phyloP scores from a whole-genome alignment of 2,888 invertebrate species.

The Sesia apiformis region DNA sequence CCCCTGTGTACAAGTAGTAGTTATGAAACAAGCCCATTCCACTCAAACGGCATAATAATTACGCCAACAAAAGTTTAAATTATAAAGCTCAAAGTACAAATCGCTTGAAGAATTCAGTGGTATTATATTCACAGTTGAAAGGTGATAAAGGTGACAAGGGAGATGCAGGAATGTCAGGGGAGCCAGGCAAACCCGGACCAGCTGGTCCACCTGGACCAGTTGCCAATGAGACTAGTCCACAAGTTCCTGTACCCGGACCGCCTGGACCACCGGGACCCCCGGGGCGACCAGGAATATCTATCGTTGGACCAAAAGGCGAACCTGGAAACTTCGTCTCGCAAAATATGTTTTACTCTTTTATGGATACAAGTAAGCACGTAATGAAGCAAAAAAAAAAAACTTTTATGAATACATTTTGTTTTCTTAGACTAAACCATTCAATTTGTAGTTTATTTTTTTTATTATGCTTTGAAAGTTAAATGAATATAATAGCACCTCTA shows the following conservation, averaged over 20 bases:
- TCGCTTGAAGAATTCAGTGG: too few species aligned
- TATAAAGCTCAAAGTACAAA: too few species aligned
- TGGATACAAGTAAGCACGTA: slow-evolving; percentile 6
- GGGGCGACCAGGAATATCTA: slow-evolving; percentile 37
- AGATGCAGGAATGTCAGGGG: slow-evolving; percentile 29
- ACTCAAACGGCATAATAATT: too few species aligned
- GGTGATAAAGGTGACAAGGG: slow-evolving; percentile 48
- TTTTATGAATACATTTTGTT: background rate
- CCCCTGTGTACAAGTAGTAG: too few species aligned
- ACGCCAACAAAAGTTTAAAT: too few species aligned
- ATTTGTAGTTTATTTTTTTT: background rate
- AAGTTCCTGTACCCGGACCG: slow-evolving; percentile 9
- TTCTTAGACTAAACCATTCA: background rate
- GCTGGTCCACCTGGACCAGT: slow-evolving; percentile 23
- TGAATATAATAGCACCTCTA: too few species aligned
- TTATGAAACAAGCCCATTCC: too few species aligned
- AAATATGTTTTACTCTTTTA: slow-evolving; percentile 12
- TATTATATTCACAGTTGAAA: slow-evolving; percentile 25
- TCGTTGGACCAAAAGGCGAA: slow-evolving; percentile 48
- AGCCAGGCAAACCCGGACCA: slow-evolving; percentile 27
- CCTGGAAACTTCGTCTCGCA: slow-evolving; percentile 25
- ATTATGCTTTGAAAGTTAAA: too few species aligned
- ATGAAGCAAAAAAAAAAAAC: background rate
- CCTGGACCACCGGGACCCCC: slow-evolving; percentile 37
- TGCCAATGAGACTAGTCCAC: background rate